Evolutionary conservation across 2,113 vertebrate species (phyloP), one percentile per base, ranked within the genome.

Genomic region (Macquaria ambigua): DNA sequence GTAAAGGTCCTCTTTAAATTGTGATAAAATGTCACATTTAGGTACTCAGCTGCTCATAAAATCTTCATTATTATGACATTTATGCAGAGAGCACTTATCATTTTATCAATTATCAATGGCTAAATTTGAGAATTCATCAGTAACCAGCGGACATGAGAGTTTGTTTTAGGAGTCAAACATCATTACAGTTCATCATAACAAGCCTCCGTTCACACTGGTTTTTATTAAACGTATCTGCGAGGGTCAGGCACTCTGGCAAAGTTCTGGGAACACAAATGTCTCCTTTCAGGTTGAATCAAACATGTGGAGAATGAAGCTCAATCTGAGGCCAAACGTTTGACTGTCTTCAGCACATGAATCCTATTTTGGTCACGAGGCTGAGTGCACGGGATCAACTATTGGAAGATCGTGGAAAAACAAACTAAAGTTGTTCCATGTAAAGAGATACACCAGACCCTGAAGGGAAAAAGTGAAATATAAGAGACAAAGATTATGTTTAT

Each of bases 221-320:
- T 69, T 61, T 53, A 64, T 59, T 28, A 55, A 48, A 53, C 10
- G 20, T 28, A 11, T 37, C 21, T 50, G 41, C 41, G 6, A 46
- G 41, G 25, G 67, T 76, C 66, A 59, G 46, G 53, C 20, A 6
- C 50, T 46, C 43, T 52, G 64, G 43, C 46, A 23, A 58, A 2
- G 48, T 58, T 34, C 46, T 41, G 46, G 9, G 31, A 71, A 59
- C 68, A 74, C 58, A 52, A 70, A 50, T 28, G 58, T 67, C 59
- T 84, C 58, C 74, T 70, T 53, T 82, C 50, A 77, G 48, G 9
- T 6, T 23, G 50, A 75, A 74, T 78, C 53, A 74, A 52, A n/a
- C 3, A 8, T 55, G 28, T n/a, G 62, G 34, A 25, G 73, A 79
- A 25, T 18, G 39, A 80, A 74, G 39, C 16, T 52, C 39, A 3